Conservation (phyloP, 2,113 vertebrate species). For the Mustela nigripes region DNA sequence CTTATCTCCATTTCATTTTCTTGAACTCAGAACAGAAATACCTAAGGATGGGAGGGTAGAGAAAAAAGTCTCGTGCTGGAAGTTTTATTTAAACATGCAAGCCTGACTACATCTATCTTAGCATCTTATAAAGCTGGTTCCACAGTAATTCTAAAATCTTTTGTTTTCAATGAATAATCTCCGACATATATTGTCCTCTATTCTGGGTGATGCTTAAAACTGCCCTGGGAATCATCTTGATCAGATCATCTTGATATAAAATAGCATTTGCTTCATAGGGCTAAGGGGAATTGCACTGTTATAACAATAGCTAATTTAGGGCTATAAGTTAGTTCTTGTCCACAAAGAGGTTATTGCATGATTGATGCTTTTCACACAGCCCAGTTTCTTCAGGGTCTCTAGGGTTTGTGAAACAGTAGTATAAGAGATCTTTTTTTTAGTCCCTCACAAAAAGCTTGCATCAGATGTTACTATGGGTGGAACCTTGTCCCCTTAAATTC, state of each 20-base stretch:
- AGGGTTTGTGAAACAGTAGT: not conserved
- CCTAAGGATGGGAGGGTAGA: not conserved
- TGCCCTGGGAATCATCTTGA: not conserved
- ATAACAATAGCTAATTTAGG: not conserved
- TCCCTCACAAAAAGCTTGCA: not conserved
- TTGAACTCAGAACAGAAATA: not conserved
- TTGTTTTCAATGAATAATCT: not conserved
- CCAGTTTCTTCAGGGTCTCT: not conserved
- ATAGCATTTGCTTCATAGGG: not conserved
- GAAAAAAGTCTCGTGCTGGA: not conserved
- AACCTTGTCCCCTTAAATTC: not conserved
- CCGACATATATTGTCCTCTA: not conserved
- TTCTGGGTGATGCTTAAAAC: constrained; percentile 38
- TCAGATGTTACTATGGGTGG: not conserved
- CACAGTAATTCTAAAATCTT: not conserved
- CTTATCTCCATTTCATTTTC: not conserved
- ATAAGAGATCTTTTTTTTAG: not conserved
- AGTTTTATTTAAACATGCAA: not conserved
- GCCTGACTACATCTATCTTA: not conserved
- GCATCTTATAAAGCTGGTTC: not conserved
- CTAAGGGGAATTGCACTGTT: not conserved
- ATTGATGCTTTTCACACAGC: not conserved
- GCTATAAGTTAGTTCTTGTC: constrained; percentile 18
- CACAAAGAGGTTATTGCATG: not conserved
- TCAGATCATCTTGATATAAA: not conserved